phyloP scores from a whole-genome alignment of 2,888 invertebrate species.

The Drosophila anceps region DNA sequence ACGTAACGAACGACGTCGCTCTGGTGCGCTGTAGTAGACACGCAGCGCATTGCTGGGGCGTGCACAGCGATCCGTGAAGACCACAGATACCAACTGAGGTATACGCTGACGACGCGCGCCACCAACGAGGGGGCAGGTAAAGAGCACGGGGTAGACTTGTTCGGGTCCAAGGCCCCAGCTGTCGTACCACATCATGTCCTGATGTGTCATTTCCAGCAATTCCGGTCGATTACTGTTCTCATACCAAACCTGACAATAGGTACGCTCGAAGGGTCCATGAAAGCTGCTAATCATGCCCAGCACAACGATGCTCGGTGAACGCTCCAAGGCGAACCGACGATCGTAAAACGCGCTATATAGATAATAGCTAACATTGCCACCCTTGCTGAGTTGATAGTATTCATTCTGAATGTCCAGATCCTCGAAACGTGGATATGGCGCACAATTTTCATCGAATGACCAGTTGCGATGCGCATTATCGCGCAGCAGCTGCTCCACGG shows the following conservation, averaged over 20 bases:
- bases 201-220: conserved; percentile 15
- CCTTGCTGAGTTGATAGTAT: conserved; percentile 29
- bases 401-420: conserved; percentile 20
- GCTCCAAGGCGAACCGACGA: conserved; percentile 18
- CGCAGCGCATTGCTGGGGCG: conserved; percentile 76
- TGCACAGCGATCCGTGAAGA: conserved; percentile 37
- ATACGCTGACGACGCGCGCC: conserved; percentile 20
- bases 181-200: conserved; percentile 34
- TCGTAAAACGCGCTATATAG: conserved; percentile 56
- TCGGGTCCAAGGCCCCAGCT: conserved; percentile 28
- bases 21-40: conserved; percentile 31
- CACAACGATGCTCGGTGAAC: conserved; percentile 30
- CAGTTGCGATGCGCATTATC: conserved; percentile 19
- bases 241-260: conserved; percentile 58
- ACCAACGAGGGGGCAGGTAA: conserved; percentile 27
- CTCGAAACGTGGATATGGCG: conserved; percentile 47
- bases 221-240: conserved; percentile 37
- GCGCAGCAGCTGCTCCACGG: conserved; percentile 31
- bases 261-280: background rate
- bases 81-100: conserved; percentile 61
- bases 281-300: conserved; percentile 48
- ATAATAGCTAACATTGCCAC: conserved; percentile 48
- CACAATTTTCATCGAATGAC: conserved; percentile 28
- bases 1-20: conserved; percentile 14
- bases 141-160: conserved; percentile 33